Conservation (phyloP, 2,888 invertebrate species). For the Selenia dentaria region DNA sequence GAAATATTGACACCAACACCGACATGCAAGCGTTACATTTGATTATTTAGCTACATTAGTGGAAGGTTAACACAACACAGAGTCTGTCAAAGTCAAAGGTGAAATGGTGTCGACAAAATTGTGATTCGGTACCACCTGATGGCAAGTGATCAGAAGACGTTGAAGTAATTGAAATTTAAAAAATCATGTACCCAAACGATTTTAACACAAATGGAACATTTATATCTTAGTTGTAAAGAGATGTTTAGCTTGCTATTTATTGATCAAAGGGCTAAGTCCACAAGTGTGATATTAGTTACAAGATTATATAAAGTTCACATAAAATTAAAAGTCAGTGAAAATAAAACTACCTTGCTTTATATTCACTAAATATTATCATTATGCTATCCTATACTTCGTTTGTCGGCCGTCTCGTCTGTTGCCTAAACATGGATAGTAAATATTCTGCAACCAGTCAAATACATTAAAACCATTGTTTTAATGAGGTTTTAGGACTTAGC, state of each 20-base stretch:
- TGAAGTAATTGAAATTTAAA: too few species aligned
- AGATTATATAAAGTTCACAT: too few species aligned
- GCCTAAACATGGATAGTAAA: too few species aligned
- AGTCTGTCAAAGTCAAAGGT: slow-evolving; percentile 17
- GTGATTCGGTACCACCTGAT: slow-evolving; percentile 1
- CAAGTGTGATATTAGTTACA: too few species aligned
- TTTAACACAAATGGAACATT: slow-evolving; percentile 25
- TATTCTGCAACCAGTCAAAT: too few species aligned
- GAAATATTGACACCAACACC: slow-evolving; percentile 28
- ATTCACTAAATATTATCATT: too few species aligned
- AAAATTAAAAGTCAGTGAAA: too few species aligned
- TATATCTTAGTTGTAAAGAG: slow-evolving; percentile 9
- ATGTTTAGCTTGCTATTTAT: slow-evolving; percentile 11
- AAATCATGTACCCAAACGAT: slow-evolving; percentile 2
- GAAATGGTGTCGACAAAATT: slow-evolving; percentile 19
- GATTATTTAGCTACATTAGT: slow-evolving; percentile 13
- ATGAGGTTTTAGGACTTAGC: too few species aligned
- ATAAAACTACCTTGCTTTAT: too few species aligned
- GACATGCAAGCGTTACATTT: slow-evolving; percentile 31
- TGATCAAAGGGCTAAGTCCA: not conserved
- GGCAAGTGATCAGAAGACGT: slow-evolving; percentile 2
- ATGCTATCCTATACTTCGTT: too few species aligned
- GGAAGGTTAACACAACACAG: slow-evolving; percentile 20
- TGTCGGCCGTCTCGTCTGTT: too few species aligned
- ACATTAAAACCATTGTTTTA: too few species aligned